phyloP scores from a whole-genome alignment of 2,888 invertebrate genomes.

The Tetragnatha montana region DNA sequence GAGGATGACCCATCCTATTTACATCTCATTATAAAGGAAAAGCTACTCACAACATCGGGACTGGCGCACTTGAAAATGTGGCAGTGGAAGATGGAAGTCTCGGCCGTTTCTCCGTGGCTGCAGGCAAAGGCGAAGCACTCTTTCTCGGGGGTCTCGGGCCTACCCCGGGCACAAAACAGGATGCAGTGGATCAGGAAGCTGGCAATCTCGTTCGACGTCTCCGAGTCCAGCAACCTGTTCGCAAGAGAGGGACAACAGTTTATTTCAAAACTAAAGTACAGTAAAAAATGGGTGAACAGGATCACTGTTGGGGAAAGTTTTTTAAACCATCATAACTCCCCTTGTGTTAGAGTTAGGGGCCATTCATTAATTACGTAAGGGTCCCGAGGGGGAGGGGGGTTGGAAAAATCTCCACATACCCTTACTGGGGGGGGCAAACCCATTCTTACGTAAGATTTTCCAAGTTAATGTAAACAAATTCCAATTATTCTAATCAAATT shows the following conservation, averaged over 20 bases:
- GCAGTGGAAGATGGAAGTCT: conserved; percentile 94
- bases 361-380: too few relatives aligned
- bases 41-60: conserved; percentile 88
- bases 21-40: not conserved
- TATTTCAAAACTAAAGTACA: not conserved
- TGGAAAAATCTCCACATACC: too few relatives aligned
- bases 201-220: conserved; percentile 86
- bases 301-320: too few relatives aligned
- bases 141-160: conserved; percentile 86
- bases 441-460: too few relatives aligned
- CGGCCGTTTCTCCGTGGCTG: conserved; percentile 92
- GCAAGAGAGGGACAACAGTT: not conserved
- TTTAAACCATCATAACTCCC: too few relatives aligned
- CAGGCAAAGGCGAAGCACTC: conserved; percentile 99
- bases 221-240: conserved; percentile 83
- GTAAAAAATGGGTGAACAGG: not conserved
- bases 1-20: too few relatives aligned
- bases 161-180: conserved; percentile 94
- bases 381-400: too few relatives aligned
- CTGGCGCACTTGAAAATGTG: conserved; percentile 97
- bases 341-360: too few relatives aligned
- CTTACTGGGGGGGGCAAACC: too few relatives aligned
- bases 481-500: too few relatives aligned
- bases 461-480: too few relatives aligned
- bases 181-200: conserved; percentile 94